Percentiles rank a stretch among this genome's conserved stretches.
phyloP scores from a whole-genome alignment of 2,113 vertebrate species.

The Puffinus mauretanicus region DNA sequence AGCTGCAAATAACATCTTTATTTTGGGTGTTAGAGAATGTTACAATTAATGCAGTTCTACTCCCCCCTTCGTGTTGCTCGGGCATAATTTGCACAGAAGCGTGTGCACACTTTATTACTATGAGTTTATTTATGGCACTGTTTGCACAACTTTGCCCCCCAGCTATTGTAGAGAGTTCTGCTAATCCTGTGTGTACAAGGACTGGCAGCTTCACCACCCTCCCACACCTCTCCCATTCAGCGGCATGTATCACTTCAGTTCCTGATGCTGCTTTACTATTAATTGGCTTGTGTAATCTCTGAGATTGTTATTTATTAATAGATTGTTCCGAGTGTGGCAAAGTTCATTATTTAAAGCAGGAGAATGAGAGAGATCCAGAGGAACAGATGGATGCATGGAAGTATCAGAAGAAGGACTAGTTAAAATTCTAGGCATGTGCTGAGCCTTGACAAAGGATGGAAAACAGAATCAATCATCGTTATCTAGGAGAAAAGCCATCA shows the following conservation, averaged over 20 bases:
- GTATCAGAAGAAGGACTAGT: slow-evolving; percentile 27
- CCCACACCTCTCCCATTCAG: neutral
- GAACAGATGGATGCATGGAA: slow-evolving; percentile 49
- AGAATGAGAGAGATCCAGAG: slow-evolving; percentile 42
- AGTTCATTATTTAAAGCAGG: slow-evolving; percentile 62
- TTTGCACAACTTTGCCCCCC: neutral
- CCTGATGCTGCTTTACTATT: slow-evolving; percentile 13
- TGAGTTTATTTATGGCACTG: neutral
- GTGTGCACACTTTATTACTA: neutral
- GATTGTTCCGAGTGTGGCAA: slow-evolving; percentile 22
- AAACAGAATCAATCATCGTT: slow-evolving; percentile 66
- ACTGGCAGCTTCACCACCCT: neutral
- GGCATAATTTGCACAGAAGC: neutral
- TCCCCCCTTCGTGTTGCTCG: neutral
- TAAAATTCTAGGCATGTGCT: slow-evolving; percentile 53
- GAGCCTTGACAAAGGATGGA: slow-evolving; percentile 56
- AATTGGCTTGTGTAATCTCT: slow-evolving; percentile 50
- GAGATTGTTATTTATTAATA: slow-evolving; percentile 70
- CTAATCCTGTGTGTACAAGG: neutral
- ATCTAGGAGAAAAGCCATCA: slow-evolving; percentile 44
- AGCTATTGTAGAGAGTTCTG: neutral
- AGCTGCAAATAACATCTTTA: neutral
- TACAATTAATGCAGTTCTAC: neutral
- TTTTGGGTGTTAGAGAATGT: neutral
- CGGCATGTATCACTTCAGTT: neutral